Evolutionary conservation across 1,140 invertebrate species (phyloP).

Genomic region (Proctacanthus coquilletti): DNA sequence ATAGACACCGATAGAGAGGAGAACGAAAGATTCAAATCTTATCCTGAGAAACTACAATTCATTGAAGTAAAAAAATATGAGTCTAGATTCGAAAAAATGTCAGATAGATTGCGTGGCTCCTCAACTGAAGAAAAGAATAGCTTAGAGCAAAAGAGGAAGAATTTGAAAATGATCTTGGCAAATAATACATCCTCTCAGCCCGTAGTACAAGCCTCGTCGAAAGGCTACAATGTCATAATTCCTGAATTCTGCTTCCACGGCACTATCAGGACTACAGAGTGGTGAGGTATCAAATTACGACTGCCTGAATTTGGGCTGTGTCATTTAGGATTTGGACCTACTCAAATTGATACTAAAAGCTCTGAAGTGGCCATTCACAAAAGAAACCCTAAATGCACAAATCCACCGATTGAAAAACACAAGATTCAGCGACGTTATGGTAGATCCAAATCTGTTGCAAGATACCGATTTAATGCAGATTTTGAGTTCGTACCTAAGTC

Average conservation of each 20-base stretch:
- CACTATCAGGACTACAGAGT: too few species aligned
- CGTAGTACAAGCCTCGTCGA: background rate
- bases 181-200: background rate
- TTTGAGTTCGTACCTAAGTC: constrained; percentile 20
- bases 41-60: background rate
- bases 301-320: constrained; percentile 17
- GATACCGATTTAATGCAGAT: constrained; percentile 26
- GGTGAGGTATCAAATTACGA: constrained; percentile 11
- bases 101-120: too few species aligned
- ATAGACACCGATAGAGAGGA: background rate
- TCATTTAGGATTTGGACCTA: constrained; percentile 24
- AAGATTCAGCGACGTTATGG: constrained; percentile 22
- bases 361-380: constrained; percentile 22
- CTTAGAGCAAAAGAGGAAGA: background rate
- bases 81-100: too few species aligned
- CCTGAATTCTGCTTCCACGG: too few species aligned
- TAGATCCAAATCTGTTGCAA: constrained; percentile 22
- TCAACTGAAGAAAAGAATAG: constrained; percentile 3
- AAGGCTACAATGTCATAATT: background rate
- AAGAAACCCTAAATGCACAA: constrained; percentile 18
- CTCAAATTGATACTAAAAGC: constrained; percentile 25
- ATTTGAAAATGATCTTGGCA: background rate
- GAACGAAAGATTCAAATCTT: background rate
- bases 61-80: background rate
- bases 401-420: constrained; percentile 21